A percentile compares a stretch with the other conserved stretches of the same genome.
Conservation (phyloP, 2,888 invertebrate genomes). For the Molanna angustata region DNA sequence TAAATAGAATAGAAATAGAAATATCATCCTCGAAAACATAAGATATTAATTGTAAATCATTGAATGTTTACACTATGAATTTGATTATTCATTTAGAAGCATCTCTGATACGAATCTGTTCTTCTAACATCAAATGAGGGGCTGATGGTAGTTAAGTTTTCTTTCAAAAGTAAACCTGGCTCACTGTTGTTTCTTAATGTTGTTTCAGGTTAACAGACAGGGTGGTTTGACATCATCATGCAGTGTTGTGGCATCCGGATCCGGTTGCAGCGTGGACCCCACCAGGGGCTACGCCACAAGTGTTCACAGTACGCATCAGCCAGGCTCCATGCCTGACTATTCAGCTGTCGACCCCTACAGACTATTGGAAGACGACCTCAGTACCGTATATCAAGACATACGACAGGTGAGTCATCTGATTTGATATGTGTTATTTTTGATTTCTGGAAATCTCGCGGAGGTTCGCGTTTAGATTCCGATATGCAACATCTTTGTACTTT, state of each 20-base stretch:
- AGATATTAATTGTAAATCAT: no score
- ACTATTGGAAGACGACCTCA: conserved; percentile 82
- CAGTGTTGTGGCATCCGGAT: not conserved
- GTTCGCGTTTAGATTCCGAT: not conserved
- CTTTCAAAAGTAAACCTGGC: no score
- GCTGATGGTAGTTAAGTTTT: not conserved
- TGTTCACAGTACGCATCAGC: conserved; percentile 65
- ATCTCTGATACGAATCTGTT: no score
- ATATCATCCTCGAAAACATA: no score
- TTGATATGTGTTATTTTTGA: not conserved
- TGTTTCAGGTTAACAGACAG: conserved; percentile 12
- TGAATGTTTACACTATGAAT: no score
- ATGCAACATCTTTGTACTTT: no score
- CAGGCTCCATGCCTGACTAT: conserved; percentile 76
- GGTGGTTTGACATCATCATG: conserved; percentile 6
- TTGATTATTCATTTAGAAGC: no score
- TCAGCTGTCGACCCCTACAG: conserved; percentile 82
- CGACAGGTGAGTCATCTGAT: conserved; percentile 67
- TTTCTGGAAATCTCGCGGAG: not conserved
- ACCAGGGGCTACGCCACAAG: conserved; percentile 22
- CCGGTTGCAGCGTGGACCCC: not conserved
- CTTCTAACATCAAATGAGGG: not conserved
- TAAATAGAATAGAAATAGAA: no score
- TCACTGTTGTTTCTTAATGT: no score
- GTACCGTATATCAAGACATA: conserved; percentile 82